These are phyloP conservation scores for Papilio elwesi DNA, from an alignment of 2,888 invertebrate species.

Conservation along the genomic window DNA sequence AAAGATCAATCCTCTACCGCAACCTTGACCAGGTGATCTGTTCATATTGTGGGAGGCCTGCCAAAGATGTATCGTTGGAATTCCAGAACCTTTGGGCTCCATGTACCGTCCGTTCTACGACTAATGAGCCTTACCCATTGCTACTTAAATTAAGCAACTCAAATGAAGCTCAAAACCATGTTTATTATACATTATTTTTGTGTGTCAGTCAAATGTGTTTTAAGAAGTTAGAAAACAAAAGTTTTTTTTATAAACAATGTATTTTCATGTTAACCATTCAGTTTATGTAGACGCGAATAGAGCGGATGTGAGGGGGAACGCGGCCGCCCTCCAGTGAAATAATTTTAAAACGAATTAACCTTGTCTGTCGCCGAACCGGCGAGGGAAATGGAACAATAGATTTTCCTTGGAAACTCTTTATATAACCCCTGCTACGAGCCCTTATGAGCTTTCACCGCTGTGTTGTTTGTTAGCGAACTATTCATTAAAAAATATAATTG, in stretches of 20 bases:
- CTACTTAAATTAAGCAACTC: too few relatives aligned
- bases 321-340: conserved; percentile 57
- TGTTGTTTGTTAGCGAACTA: conserved; percentile 13
- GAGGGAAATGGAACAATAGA: conserved; percentile 74
- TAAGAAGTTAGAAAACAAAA: conserved; percentile 14
- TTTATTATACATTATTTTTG: too few relatives aligned
- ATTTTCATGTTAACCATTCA: conserved; percentile 12
- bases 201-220: not conserved
- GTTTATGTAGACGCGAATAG: conserved; percentile 7
- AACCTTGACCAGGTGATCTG: too few relatives aligned
- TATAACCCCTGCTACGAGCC: conserved; percentile 11
- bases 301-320: conserved; percentile 24
- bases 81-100: too few relatives aligned
- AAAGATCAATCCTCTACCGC: too few relatives aligned
- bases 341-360: conserved; percentile 80
- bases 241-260: conserved; percentile 19
- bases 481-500: conserved; percentile 19
- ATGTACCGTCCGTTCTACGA: too few relatives aligned
- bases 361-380: conserved; percentile 69
- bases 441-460: conserved; percentile 21
- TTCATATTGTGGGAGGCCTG: too few relatives aligned
- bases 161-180: too few relatives aligned
- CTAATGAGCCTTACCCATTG: too few relatives aligned
- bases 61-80: too few relatives aligned
- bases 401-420: conserved; percentile 73